Conservation (phyloP, 2,888 invertebrate genomes). For the Autographa pulchrina region DNA sequence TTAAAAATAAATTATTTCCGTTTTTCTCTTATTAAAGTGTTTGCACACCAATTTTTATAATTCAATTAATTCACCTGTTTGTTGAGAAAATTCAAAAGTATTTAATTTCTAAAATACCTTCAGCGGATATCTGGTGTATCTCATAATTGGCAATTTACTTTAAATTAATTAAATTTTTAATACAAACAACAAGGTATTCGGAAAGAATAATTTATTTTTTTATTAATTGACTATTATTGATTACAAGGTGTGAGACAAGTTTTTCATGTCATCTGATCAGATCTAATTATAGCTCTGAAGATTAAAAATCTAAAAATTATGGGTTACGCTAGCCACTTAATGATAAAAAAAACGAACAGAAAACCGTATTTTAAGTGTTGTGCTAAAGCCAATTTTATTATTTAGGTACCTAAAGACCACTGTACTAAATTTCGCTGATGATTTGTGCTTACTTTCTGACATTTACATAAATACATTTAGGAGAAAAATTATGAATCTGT, state of each 20-base stretch:
- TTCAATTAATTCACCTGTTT: background rate
- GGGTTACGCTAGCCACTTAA: too few relatives aligned
- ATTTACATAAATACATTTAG: too few relatives aligned
- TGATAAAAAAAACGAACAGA: too few relatives aligned
- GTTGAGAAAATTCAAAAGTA: background rate
- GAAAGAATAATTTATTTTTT: background rate
- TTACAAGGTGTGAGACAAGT: background rate
- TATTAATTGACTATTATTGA: background rate
- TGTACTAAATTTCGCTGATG: too few relatives aligned
- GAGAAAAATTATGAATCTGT: too few relatives aligned
- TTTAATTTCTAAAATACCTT: background rate
- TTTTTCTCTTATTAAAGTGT: background rate
- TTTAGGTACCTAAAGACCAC: too few relatives aligned
- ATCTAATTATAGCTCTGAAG: background rate
- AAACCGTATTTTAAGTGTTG: too few relatives aligned
- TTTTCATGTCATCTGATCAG: background rate
- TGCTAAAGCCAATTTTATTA: too few relatives aligned
- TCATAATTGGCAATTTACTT: slow-evolving; percentile 1
- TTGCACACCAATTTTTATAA: background rate
- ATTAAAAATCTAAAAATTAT: too few relatives aligned
- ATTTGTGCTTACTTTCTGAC: too few relatives aligned
- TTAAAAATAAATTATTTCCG: background rate
- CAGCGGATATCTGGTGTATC: background rate
- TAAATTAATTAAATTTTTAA: background rate
- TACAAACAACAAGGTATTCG: background rate